A percentile compares a stretch with the other conserved stretches of the same genome.
phyloP scores from a whole-genome alignment of 2,888 invertebrate species.

The Limnephilus marmoratus region DNA sequence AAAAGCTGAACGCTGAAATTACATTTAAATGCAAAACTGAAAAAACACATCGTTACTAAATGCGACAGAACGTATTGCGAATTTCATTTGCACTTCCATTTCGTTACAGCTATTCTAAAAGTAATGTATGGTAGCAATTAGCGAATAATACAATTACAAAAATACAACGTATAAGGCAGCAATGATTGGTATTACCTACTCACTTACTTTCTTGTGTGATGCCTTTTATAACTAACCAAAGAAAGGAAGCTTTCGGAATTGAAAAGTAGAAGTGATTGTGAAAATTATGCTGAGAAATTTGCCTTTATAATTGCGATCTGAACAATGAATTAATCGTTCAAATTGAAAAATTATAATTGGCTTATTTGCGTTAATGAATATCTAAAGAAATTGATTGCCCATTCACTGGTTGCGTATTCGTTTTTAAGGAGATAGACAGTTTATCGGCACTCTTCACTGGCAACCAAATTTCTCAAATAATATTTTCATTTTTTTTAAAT shows the following conservation, averaged over 20 bases:
- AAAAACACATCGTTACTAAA: background rate
- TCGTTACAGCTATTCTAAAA: background rate
- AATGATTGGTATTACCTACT: no score
- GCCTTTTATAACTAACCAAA: background rate
- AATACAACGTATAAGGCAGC: background rate
- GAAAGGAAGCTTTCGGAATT: background rate
- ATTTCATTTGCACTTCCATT: no score
- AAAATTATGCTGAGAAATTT: slow-evolving; percentile 19
- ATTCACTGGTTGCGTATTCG: background rate
- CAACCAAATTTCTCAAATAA: background rate
- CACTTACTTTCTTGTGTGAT: background rate
- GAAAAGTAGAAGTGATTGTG: slow-evolving; percentile 9
- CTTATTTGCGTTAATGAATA: background rate
- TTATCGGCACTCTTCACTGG: background rate
- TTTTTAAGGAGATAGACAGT: background rate
- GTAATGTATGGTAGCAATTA: background rate
- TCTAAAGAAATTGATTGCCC: background rate
- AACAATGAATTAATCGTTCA: background rate
- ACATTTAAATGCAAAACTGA: no score
- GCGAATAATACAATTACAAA: background rate
- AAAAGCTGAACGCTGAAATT: no score
- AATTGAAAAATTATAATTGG: background rate
- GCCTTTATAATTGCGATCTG: slow-evolving; percentile 13
- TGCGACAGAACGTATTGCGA: background rate
- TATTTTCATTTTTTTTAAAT: no score